These are phyloP conservation scores for Trichogramma pretiosum DNA, from an alignment of 1,140 invertebrate genomes.

Conservation along the genomic window DNA sequence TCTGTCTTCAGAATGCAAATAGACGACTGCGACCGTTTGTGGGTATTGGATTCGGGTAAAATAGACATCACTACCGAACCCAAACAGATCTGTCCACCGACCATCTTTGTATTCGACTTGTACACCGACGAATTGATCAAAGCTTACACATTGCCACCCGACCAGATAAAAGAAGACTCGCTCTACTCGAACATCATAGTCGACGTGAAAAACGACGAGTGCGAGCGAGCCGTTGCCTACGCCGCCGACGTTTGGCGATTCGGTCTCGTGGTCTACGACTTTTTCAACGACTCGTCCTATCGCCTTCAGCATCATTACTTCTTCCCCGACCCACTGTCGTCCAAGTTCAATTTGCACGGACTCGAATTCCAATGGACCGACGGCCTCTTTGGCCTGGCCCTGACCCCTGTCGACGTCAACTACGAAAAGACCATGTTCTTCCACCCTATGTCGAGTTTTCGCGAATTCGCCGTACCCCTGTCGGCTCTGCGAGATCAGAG, in stretches of 20 bases:
- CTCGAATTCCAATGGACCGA: conserved; percentile 73
- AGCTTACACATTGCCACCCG: conserved; percentile 54
- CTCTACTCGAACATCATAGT: conserved; percentile 66
- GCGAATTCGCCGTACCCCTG: conserved; percentile 63
- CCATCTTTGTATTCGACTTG: conserved; percentile 66
- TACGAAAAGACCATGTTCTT: conserved; percentile 60
- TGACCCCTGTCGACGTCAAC: conserved; percentile 52
- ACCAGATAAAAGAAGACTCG: conserved; percentile 61
- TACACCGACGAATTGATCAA: conserved; percentile 53
- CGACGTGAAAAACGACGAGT: conserved; percentile 55
- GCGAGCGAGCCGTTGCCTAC: conserved; percentile 60
- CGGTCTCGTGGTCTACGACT: conserved; percentile 60
- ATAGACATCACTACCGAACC: conserved; percentile 60
- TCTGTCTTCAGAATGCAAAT: conserved; percentile 69
- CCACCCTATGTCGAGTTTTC: conserved; percentile 69
- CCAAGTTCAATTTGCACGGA: conserved; percentile 58
- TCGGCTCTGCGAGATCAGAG: conserved; percentile 53
- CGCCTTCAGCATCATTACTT: conserved; percentile 65
- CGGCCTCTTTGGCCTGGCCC: conserved; percentile 66
- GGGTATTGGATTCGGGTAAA: conserved; percentile 70
- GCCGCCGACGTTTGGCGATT: conserved; percentile 69
- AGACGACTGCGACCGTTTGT: conserved; percentile 61
- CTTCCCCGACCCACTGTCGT: conserved; percentile 65
- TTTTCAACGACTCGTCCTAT: conserved; percentile 59
- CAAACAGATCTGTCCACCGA: conserved; percentile 61